Conservation (phyloP, 2,797 vertebrate species). For the Coluber constrictor region DNA sequence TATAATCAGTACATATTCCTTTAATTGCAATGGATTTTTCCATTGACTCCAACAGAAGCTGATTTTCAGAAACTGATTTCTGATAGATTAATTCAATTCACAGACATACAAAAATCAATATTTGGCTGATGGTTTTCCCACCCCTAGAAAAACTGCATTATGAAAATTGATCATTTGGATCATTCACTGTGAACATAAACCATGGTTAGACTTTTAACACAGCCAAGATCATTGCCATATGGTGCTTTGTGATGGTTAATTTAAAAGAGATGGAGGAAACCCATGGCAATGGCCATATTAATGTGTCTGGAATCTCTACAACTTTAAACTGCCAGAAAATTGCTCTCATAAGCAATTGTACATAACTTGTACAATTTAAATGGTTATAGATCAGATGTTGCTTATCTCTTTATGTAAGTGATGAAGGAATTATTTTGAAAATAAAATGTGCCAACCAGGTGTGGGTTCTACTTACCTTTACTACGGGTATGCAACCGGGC, state of each 20-base stretch:
- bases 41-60: background rate
- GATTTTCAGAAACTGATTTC: background rate
- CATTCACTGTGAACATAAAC: background rate
- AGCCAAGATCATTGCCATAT: background rate
- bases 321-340: background rate
- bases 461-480: too few relatives aligned
- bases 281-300: background rate
- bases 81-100: background rate
- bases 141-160: background rate
- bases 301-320: background rate
- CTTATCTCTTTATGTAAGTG: conserved; percentile 34
- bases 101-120: background rate
- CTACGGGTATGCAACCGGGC: too few relatives aligned
- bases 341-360: background rate
- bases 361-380: conserved; percentile 44
- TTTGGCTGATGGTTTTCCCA: background rate
- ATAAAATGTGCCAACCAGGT: conserved; percentile 27
- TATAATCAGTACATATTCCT: background rate
- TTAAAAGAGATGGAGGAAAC: background rate
- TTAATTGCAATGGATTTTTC: background rate
- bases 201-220: background rate
- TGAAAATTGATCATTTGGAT: background rate
- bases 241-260: background rate
- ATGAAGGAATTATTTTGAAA: conserved; percentile 22
- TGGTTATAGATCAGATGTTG: conserved; percentile 20